Evolutionary conservation across 2,888 invertebrate species (phyloP), one percentile per base, ranked within the genome.

Genomic region (Epicampocera succincta): DNA sequence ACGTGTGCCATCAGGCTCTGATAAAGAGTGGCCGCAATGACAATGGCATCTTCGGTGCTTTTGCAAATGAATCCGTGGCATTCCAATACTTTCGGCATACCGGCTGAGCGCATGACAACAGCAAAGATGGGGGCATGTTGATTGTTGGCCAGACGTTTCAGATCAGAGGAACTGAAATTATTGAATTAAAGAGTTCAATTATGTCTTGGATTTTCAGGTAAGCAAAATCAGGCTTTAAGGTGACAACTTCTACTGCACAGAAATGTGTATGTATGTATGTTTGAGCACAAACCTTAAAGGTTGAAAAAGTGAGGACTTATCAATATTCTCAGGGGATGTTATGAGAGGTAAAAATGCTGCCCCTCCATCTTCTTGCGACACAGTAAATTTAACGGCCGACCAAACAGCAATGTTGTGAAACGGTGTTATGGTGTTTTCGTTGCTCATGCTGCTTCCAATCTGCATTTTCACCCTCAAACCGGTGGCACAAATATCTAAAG

Each of bases 321-420:
- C 95, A 83, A 95, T 93, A 85, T 95, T 94, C 86, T 95, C 95
- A 2, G 96, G 95, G 90, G 96, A 96, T 54, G 96, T 95, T 82
- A 96, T 95, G 12, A 97, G 91, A 3, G 97, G 97, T 84, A 97
- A 91, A 89, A 97, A 97, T 42, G 97, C 97, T 4, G 92, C 91
- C 52, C 93, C 92, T 71, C 93, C 93, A 84, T 93, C 93, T 29
- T 92, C 91, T 13, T 93, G 92, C 83, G 95, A 94, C 19, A 95
- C 93, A 8, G 96, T 94, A 88, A 97, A 95, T 90, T 96, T 96
- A 1, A 97, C 95, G 0, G 97, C 97, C 17, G 97, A 97, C 97
- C 97, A 97, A 1, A 97, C 97, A 1, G 97, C 97, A 90, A 97
- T 97, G 56, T 96, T 95, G 19, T 97, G 95, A 87, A 97, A 97